phyloP scores from a whole-genome alignment of 2,797 vertebrate genomes.

The Oreortyx pictus region DNA sequence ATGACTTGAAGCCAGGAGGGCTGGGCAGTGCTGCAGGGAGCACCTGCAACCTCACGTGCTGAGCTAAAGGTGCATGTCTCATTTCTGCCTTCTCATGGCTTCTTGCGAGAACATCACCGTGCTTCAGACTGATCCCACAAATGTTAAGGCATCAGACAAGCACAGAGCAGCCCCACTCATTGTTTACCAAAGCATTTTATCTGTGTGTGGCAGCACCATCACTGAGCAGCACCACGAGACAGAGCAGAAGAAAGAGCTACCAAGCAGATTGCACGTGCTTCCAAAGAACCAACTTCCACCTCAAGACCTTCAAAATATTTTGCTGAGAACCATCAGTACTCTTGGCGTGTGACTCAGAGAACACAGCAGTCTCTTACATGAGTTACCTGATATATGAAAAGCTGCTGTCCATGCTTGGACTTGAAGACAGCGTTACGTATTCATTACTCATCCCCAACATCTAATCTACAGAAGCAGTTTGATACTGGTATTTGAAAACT shows the following conservation, averaged over 20 bases:
- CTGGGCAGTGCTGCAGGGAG: rapidly evolving
- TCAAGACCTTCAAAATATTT: not conserved
- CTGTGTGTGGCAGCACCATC: not conserved
- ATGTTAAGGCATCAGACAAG: not conserved
- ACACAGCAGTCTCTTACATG: not conserved
- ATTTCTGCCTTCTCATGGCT: not conserved
- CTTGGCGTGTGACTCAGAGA: not conserved
- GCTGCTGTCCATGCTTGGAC: not conserved
- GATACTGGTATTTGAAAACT: not conserved
- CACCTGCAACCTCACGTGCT: not conserved
- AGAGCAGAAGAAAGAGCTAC: not conserved
- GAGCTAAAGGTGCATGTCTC: not conserved
- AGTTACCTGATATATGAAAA: not conserved
- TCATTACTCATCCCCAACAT: not conserved
- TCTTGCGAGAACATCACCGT: not conserved
- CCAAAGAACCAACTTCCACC: not conserved
- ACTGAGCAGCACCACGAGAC: not conserved
- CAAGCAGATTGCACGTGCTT: not conserved
- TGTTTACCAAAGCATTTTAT: not conserved
- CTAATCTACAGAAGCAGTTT: not conserved
- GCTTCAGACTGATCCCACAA: not conserved
- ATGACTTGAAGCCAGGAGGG: not conserved
- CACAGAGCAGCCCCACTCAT: not conserved
- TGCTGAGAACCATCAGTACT: not conserved
- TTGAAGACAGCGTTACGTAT: rapidly evolving